Percentiles rank a stretch among this genome's conserved stretches.
These are phyloP conservation scores for Corythornis leucogaster DNA, from an alignment of 2,797 vertebrate species.

Conservation along the genomic window DNA sequence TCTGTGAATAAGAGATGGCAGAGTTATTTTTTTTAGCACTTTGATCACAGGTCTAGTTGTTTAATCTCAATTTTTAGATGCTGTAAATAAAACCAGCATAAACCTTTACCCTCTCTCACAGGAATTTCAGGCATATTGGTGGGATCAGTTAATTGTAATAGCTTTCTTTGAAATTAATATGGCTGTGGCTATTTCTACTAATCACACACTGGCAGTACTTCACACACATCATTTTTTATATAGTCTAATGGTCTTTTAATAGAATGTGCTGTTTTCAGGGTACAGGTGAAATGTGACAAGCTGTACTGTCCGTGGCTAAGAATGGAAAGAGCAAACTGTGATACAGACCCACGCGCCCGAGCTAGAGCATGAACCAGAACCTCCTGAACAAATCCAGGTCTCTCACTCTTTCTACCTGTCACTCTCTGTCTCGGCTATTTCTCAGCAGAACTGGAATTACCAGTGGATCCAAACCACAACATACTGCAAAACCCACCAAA, in stretches of 20 bases:
- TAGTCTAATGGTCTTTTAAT: conserved; percentile 14
- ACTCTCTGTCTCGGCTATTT: not conserved
- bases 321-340: conserved; percentile 28
- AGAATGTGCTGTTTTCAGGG: conserved; percentile 17
- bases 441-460: not conserved
- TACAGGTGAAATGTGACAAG: not conserved
- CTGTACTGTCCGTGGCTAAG: conserved; percentile 9
- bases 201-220: conserved; percentile 44
- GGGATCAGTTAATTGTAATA: conserved; percentile 19
- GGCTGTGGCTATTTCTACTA: not conserved
- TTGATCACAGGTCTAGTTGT: not conserved
- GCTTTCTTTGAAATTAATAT: conserved; percentile 41
- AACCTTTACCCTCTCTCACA: not conserved
- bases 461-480: not conserved
- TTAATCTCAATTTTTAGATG: not conserved
- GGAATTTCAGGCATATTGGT: not conserved
- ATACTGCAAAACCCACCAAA: not conserved
- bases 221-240: conserved; percentile 5
- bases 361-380: not conserved
- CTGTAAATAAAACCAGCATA: conserved; percentile 15
- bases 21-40: not conserved
- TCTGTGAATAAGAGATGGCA: not conserved
- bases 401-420: not conserved
- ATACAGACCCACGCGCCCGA: not conserved
- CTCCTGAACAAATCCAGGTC: not conserved